A percentile compares a stretch with the other conserved stretches of the same genome.
Conservation (phyloP, 2,113 vertebrate species). For the Lynx canadensis region DNA sequence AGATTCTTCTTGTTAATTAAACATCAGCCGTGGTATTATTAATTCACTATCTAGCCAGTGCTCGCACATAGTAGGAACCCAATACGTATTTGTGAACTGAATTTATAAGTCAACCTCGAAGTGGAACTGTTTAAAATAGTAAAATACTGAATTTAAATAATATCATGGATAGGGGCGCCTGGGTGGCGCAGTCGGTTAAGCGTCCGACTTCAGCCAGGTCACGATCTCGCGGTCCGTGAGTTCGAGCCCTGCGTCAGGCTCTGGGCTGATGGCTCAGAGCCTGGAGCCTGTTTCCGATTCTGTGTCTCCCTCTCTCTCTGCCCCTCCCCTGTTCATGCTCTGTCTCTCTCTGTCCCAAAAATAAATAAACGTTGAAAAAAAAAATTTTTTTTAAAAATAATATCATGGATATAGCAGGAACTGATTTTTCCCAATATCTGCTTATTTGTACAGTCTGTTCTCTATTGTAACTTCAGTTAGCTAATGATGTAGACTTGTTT, state of each 20-base stretch:
- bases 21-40: slow-evolving; percentile 64
- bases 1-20: slow-evolving; percentile 79
- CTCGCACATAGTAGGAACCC: slow-evolving; percentile 74
- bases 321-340: no score
- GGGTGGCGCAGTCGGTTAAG: no score
- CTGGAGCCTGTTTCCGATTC: no score
- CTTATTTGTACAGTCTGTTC: background rate
- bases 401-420: background rate
- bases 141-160: slow-evolving; percentile 39
- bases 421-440: background rate
- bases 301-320: no score
- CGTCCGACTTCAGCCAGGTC: no score
- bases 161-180: background rate
- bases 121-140: slow-evolving; percentile 58
- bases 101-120: slow-evolving; percentile 25
- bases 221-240: no score
- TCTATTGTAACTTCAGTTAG: background rate
- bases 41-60: slow-evolving; percentile 58
- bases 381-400: no score
- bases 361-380: no score
- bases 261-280: no score
- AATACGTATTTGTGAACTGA: slow-evolving; percentile 47
- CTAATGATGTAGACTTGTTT: background rate
- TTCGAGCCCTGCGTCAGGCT: no score
- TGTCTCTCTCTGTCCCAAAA: no score